These are phyloP conservation scores for Columba janthina DNA, from an alignment of 2,113 vertebrate species.

Conservation along the genomic window DNA sequence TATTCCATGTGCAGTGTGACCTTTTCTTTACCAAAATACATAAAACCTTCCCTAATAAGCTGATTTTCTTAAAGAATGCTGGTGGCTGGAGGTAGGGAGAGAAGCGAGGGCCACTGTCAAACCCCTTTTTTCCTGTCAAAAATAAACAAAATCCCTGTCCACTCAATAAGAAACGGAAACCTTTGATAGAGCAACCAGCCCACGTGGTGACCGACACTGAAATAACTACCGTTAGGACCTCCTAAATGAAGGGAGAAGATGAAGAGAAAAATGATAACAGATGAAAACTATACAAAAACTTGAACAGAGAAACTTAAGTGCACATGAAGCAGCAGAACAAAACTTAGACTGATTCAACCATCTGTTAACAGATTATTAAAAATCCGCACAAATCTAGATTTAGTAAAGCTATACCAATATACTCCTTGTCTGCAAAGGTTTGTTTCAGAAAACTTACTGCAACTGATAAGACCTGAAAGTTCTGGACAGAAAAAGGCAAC, in stretches of 20 bases:
- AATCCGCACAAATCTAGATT: background rate
- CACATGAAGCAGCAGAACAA: background rate
- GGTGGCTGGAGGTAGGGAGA: background rate
- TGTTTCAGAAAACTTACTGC: background rate
- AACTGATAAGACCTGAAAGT: background rate
- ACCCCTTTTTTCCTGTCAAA: background rate
- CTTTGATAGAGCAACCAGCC: background rate
- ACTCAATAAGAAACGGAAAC: background rate
- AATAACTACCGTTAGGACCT: background rate
- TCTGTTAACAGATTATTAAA: background rate
- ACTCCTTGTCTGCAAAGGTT: background rate
- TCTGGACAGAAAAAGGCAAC: background rate
- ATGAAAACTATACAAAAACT: background rate
- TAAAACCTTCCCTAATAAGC: constrained; percentile 45
- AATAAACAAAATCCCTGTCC: background rate
- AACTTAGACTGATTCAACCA: background rate
- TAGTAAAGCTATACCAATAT: background rate
- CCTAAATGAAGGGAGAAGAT: background rate
- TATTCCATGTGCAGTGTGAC: constrained; percentile 57
- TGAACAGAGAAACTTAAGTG: background rate
- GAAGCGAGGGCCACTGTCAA: background rate
- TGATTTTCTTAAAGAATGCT: background rate
- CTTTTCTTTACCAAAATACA: constrained; percentile 66
- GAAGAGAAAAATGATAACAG: background rate
- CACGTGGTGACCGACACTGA: background rate